Evolutionary conservation across 2,797 vertebrate genomes (phyloP).

Genomic region (Peromyscus aztecus): DNA sequence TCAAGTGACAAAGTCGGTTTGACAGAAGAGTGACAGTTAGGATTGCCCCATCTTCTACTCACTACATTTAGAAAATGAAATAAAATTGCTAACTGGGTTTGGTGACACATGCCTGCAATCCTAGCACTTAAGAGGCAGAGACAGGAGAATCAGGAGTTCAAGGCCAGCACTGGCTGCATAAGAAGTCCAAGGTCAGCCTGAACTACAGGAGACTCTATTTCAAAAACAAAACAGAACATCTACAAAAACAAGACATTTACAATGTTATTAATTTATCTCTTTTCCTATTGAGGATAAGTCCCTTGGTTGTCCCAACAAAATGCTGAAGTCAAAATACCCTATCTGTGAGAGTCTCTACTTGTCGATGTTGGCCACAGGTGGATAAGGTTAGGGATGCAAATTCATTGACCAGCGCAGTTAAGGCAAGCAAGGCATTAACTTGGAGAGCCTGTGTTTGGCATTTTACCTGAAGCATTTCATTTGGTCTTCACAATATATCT

Average conservation of each 20-base stretch:
- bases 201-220: neutral
- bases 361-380: accelerated
- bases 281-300: neutral
- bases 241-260: neutral
- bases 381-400: neutral
- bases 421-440: neutral
- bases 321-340: neutral
- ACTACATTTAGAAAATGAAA: neutral
- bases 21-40: neutral
- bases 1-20: constrained; percentile 32
- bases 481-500: neutral
- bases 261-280: neutral
- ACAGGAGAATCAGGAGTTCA: neutral
- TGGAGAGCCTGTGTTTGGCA: neutral
- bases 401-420: accelerated
- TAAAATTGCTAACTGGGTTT: neutral
- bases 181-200: neutral
- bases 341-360: accelerated
- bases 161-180: neutral
- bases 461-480: neutral
- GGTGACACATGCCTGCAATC: neutral
- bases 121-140: neutral
- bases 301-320: neutral
- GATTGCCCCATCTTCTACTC: neutral
- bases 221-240: neutral